phyloP scores from a whole-genome alignment of 2,888 invertebrate genomes.

The Leptinotarsa peninsularis region DNA sequence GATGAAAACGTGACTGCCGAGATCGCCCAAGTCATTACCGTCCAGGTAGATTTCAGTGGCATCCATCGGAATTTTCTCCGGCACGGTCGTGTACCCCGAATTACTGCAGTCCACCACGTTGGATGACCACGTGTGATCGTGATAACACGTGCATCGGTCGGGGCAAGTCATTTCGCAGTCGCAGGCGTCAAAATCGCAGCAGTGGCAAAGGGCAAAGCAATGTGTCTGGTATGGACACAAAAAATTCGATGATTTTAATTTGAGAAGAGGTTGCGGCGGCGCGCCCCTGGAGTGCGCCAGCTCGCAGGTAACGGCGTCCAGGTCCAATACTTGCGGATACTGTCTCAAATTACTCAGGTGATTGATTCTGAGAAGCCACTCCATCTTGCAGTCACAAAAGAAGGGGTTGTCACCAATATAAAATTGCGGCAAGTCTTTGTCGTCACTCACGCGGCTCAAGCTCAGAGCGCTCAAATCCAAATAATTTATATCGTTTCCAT shows the following conservation, averaged over 20 bases:
- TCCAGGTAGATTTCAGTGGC: constrained; percentile 89
- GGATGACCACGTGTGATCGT: constrained; percentile 87
- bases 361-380: constrained; percentile 86
- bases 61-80: constrained; percentile 88
- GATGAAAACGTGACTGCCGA: constrained; percentile 88
- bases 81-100: constrained; percentile 79
- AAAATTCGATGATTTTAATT: constrained; percentile 81
- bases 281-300: constrained; percentile 76
- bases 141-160: constrained; percentile 86
- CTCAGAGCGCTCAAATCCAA: constrained; percentile 80
- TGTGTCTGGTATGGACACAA: constrained; percentile 85
- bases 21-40: constrained; percentile 82
- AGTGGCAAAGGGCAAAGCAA: constrained; percentile 88
- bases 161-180: constrained; percentile 94
- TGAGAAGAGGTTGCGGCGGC: constrained; percentile 75
- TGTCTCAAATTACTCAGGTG: constrained; percentile 79
- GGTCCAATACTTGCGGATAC: constrained; percentile 83
- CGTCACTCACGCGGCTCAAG: constrained; percentile 74
- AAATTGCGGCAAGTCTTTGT: constrained; percentile 80
- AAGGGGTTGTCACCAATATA: constrained; percentile 86
- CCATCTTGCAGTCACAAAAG: constrained; percentile 88
- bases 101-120: constrained; percentile 88
- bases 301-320: constrained; percentile 82
- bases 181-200: constrained; percentile 91
- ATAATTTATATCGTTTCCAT: constrained; percentile 79